Base-by-base conservation (phyloP, 1,140 invertebrate genomes). In the Drosophila watanabei region DNA sequence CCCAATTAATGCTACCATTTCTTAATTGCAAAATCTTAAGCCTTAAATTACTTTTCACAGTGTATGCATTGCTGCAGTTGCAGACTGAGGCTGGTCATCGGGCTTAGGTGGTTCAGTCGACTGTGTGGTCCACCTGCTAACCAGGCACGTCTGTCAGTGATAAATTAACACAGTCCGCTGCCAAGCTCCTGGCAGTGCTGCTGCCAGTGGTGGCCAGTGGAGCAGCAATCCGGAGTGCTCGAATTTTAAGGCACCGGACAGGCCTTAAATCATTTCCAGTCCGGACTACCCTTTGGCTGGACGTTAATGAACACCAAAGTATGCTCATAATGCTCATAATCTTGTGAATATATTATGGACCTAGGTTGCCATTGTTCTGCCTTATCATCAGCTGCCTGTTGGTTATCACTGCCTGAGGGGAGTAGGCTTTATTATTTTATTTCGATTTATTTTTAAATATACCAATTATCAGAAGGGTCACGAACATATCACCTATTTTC, bases 101-200 rank as follows among this genome's bases (percentile, higher is more conserved):
- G 60, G 32, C 54, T 80, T 57, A 69, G 68, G 33, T 43, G 59
- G 39, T 51, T 33, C 58, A 65, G 70, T 70, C 65, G 69, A 49
- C 51, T 62, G 75, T 60, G 51, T 66, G 62, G 71, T 73, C 46
- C 65, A 60, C 80, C 78, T 72, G 66, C 58, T 68, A 84, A 84
- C 81, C 75, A 76, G 85, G 60, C 72, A 79, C 69, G 77, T 61
- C 77, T 81, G 72, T 69, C 81, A 75, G 73, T 90, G 81, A 90
- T 88, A 75, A 81, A 85, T 90, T 80, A 81, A 81, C 69, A 79
- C 52, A 69, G 60, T 45, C 54, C 56, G 33, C 20, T 66, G 56
- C 61, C 30, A 11, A 5, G 30, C 10, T 18, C 51, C 51, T 75
- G 35, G 52, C 43, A 30, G 11, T 33, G 52, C 16, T 54, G 43